Conservation (phyloP, 2,888 invertebrate genomes). For the Crematogaster levior region DNA sequence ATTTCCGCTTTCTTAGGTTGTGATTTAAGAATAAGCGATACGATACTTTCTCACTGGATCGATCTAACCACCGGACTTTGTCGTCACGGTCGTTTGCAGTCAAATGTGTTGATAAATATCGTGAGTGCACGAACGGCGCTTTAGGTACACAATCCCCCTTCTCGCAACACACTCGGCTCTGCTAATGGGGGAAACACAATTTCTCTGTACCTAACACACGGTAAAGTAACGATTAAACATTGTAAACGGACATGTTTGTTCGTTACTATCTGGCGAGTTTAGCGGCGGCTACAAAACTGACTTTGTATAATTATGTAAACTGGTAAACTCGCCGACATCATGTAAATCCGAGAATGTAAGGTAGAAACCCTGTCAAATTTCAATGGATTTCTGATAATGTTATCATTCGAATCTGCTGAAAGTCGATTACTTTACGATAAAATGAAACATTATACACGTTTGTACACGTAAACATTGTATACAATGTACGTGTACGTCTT, state of each 20-base stretch:
- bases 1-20: constrained; percentile 42
- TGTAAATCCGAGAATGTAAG: not conserved
- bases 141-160: not conserved
- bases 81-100: not conserved
- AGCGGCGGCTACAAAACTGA: constrained; percentile 23
- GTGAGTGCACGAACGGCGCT: not conserved
- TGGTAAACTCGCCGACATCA: constrained; percentile 24
- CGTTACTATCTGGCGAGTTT: constrained; percentile 19
- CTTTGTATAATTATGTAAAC: constrained; percentile 37
- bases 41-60: not conserved
- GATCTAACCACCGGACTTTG: not conserved
- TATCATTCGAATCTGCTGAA: not conserved
- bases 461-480: not conserved
- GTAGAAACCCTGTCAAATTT: constrained; percentile 15
- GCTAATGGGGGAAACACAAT: constrained; percentile 32
- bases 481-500: too few relatives aligned
- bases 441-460: too few relatives aligned
- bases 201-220: constrained; percentile 15
- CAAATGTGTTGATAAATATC: constrained; percentile 28
- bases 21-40: constrained; percentile 52
- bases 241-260: constrained; percentile 31
- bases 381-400: not conserved
- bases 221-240: constrained; percentile 37
- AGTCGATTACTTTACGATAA: not conserved
- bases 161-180: not conserved